phyloP scores from a whole-genome alignment of 2,113 vertebrate species.

The Periophthalmodon schlosseri region DNA sequence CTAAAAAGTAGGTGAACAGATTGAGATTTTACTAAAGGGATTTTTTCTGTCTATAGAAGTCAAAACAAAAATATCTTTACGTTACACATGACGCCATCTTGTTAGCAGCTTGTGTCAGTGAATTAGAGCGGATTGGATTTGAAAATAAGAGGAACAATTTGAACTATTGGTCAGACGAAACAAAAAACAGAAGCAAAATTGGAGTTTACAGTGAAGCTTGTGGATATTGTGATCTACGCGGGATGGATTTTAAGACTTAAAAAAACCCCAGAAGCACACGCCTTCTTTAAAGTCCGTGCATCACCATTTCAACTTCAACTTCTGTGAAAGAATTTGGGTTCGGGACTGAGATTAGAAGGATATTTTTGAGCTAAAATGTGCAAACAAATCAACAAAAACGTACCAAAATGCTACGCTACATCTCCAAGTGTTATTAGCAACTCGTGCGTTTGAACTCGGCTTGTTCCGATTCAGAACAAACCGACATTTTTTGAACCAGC shows the following conservation, averaged over 20 bases:
- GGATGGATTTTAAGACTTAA: no score
- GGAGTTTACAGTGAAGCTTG: no score
- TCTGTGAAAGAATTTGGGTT: no score
- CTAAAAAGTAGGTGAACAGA: background rate
- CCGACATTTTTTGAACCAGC: slow-evolving; percentile 21
- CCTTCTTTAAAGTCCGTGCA: no score
- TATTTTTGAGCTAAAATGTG: background rate
- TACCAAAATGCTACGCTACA: background rate
- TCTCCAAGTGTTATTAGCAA: background rate
- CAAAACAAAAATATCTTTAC: no score
- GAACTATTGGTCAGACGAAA: background rate
- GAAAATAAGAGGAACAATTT: background rate
- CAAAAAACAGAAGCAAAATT: background rate
- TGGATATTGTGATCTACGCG: no score
- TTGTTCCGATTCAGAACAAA: slow-evolving; percentile 15
- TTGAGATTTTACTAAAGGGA: background rate
- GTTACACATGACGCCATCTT: background rate
- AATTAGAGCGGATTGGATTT: background rate
- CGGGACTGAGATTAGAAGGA: no score
- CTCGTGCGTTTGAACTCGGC: slow-evolving; percentile 18
- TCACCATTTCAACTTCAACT: no score
- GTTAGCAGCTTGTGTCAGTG: background rate
- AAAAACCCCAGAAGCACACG: no score
- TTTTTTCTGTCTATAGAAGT: no score
- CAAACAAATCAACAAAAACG: background rate